Evolutionary conservation across 1,140 invertebrate genomes (phyloP).

Genomic region (Rhyacophila brunnea): DNA sequence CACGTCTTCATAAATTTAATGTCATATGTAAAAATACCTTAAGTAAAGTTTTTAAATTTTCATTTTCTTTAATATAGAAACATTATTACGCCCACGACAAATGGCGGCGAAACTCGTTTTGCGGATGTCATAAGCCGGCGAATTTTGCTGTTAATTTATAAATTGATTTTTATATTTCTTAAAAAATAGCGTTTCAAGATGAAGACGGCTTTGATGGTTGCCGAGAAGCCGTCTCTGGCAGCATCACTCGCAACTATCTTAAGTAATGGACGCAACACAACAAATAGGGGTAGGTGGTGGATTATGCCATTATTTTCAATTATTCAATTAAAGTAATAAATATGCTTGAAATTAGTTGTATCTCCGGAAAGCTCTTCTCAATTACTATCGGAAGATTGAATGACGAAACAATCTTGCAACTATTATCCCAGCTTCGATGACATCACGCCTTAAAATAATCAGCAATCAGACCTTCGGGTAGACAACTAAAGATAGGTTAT

Average conservation of each 20-base stretch:
- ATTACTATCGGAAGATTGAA: no score
- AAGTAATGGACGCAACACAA: conserved; percentile 79
- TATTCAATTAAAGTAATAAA: not conserved
- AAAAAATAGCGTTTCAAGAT: conserved; percentile 48
- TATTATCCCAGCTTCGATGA: no score
- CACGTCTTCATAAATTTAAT: no score
- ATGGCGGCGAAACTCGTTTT: not conserved
- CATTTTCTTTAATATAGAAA: no score
- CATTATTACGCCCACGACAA: not conserved
- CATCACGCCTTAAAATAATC: no score
- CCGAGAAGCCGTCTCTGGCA: conserved; percentile 98
- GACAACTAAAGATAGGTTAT: no score
- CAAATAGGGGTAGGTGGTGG: conserved; percentile 69
- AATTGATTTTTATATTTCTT: not conserved
- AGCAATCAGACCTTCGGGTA: no score
- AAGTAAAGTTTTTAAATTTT: no score
- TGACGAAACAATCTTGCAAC: no score
- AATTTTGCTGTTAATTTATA: not conserved
- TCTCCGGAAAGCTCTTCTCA: no score
- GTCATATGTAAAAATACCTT: no score
- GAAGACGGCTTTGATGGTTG: conserved; percentile 97
- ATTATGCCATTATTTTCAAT: conserved; percentile 30
- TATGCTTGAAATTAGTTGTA: not conserved
- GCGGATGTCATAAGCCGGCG: not conserved
- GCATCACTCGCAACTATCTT: conserved; percentile 92